phyloP scores from a whole-genome alignment of 2,113 vertebrate species.

The Trichechus manatus region DNA sequence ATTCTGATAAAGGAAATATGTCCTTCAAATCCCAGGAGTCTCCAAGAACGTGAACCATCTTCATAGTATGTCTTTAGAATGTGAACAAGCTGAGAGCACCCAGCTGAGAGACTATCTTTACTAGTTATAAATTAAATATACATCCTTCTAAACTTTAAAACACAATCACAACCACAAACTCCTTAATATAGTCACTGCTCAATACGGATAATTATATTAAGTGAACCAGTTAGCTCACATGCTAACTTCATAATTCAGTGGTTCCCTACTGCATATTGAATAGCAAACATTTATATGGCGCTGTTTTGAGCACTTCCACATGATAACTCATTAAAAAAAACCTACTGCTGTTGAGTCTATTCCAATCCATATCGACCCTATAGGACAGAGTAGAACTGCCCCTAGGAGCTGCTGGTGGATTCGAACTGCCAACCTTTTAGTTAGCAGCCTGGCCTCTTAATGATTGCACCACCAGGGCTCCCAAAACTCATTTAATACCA shows the following conservation, averaged over 20 bases:
- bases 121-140: neutral
- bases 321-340: neutral
- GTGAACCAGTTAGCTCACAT: neutral
- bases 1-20: conserved; percentile 43
- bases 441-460: too few relatives aligned
- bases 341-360: too few relatives aligned
- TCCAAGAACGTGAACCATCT: neutral
- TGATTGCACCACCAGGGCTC: too few relatives aligned
- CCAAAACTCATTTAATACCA: neutral
- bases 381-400: too few relatives aligned
- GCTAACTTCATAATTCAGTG: neutral
- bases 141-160: neutral
- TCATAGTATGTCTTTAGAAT: conserved; percentile 20
- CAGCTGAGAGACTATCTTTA: neutral
- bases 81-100: neutral
- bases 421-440: too few relatives aligned
- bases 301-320: neutral
- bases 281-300: neutral
- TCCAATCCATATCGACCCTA: too few relatives aligned
- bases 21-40: neutral
- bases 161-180: neutral
- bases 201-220: neutral
- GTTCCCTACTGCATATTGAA: neutral
- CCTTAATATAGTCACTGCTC: neutral
- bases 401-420: too few relatives aligned